A percentile compares a stretch with the other conserved stretches of the same genome.
These are phyloP conservation scores for Alectura lathami DNA, from an alignment of 2,113 vertebrate species.

Conservation along the genomic window DNA sequence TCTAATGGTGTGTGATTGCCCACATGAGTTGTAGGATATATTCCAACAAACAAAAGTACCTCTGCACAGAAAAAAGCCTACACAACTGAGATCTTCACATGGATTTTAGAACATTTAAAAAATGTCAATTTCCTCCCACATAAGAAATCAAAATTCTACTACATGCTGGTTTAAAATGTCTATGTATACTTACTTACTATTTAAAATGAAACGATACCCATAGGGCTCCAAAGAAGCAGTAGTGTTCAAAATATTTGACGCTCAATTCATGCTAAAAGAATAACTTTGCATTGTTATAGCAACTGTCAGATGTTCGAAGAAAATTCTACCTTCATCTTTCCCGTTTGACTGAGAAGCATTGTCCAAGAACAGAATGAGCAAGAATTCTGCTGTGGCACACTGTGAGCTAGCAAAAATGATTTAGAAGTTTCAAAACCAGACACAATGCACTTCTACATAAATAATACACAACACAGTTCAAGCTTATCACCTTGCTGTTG, in stretches of 20 bases:
- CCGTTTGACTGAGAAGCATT: background rate
- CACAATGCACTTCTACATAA: background rate
- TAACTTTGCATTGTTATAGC: background rate
- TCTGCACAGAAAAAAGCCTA: background rate
- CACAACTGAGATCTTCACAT: background rate
- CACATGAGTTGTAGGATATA: background rate
- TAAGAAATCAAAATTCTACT: background rate
- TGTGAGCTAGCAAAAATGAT: background rate
- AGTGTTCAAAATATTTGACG: background rate
- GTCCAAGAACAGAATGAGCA: background rate
- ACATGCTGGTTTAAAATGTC: background rate
- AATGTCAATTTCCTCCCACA: background rate
- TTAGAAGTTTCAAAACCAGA: background rate
- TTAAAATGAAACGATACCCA: background rate
- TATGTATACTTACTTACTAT: background rate
- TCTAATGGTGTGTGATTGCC: background rate
- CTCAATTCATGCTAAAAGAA: background rate
- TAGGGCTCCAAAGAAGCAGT: background rate
- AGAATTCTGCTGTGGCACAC: background rate
- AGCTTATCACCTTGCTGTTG: background rate
- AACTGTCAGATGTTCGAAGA: background rate
- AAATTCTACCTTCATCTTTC: background rate
- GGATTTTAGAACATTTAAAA: background rate
- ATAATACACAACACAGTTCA: background rate
- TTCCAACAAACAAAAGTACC: background rate